Base-by-base conservation (phyloP, 2,888 invertebrate genomes). In the Cephus runcator region DNA sequence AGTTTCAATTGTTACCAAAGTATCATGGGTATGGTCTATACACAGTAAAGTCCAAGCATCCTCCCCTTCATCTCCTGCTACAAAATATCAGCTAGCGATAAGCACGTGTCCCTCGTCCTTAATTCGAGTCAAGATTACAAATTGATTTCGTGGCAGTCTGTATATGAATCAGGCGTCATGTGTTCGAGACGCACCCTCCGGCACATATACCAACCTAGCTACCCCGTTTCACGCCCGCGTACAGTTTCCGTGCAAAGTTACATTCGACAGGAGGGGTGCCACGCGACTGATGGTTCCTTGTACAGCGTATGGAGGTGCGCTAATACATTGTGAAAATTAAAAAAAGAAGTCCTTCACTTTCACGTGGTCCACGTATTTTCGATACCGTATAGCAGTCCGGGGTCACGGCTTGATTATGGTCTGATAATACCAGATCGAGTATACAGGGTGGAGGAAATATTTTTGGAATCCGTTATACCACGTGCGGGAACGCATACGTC, bases 121-220 rank as follows among this genome's bases (percentile, higher is more conserved):
- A 90, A 90, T 90, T 89, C 89, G 85, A 90, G 90, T 90, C 90
- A 89, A 91, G 91, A 91, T 91, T 91, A 91, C 91, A 91, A 91
- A 91, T 91, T 90, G 91, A 91, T 91, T 90, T 83, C 90, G 89
- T 88, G 89, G 90, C 91, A 88, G 90, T 90, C 89, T 90, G 90
- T 90, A 87, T 91, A 91, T 91, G 91, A 91, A 91, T 91, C 91
- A 91, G 89, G 91, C 91, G 91, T 91, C 91, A 91, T 90, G 87
- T 91, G 91, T 89, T 88, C 86, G 83, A 88, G 91, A 91, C 91
- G 91, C 90, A 90, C 91, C 91, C 88, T 89, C 87, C 81, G 80
- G 82, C 69, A 83, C 82, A 81, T 80, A 81, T 82, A 83, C 83
- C 75, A 79, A 76, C 76, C 78, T 34, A 23, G 75, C 79, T 77